Conservation (phyloP, 2,113 vertebrate species). For the Crocuta crocuta region DNA sequence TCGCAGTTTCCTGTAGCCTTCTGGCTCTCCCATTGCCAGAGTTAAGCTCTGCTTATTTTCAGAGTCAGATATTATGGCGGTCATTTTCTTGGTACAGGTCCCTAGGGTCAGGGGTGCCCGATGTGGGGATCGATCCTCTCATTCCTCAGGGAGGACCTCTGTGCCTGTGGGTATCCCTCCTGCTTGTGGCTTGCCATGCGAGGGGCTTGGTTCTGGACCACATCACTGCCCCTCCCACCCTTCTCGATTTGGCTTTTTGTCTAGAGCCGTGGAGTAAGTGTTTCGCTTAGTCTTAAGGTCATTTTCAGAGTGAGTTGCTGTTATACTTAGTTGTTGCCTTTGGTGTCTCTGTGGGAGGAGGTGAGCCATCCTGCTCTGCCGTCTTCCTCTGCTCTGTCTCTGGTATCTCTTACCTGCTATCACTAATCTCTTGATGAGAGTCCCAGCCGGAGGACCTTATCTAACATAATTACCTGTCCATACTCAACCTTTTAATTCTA, state of each 20-base stretch:
- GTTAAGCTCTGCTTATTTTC: background rate
- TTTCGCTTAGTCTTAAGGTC: background rate
- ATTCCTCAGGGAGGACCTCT: too few relatives aligned
- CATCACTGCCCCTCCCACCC: too few relatives aligned
- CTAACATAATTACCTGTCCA: background rate
- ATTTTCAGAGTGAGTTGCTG: background rate
- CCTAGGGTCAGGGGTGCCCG: too few relatives aligned
- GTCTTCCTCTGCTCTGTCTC: background rate
- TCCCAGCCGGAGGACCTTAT: background rate
- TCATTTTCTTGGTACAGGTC: too few relatives aligned
- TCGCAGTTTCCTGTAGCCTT: background rate
- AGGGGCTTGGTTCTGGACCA: too few relatives aligned
- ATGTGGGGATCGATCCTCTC: too few relatives aligned
- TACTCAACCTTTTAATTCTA: background rate
- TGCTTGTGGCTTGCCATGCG: too few relatives aligned
- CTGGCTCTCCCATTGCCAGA: background rate
- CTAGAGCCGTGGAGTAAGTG: background rate
- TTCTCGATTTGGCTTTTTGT: background rate
- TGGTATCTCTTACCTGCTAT: background rate
- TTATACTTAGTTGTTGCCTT: background rate
- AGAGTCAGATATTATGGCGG: too few relatives aligned
- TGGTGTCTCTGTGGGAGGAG: background rate
- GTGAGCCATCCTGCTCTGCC: background rate
- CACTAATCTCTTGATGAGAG: background rate
- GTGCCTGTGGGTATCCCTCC: too few relatives aligned